Evolutionary conservation across 2,888 invertebrate genomes (phyloP), one percentile per base, ranked within the genome.

Genomic region (Rotaria sp.): DNA sequence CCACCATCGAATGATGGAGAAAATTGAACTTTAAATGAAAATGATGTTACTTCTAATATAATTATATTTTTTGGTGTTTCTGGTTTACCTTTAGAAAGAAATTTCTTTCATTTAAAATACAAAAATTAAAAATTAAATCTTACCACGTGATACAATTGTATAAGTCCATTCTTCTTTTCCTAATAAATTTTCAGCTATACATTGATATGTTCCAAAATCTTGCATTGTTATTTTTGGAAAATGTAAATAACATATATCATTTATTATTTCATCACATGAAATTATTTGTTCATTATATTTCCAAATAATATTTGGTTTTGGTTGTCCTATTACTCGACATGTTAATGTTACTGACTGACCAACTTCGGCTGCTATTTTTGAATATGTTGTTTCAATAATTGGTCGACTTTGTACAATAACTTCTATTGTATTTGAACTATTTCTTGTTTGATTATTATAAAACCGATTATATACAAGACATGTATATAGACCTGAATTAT

Each of bases 161-260:
- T 80, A 80, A 21, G 35, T 45, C 80, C 80, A 80, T 45, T 80
- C 80, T 80, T 80, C 80, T 80, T 80, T 45, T n/a, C 80, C 80
- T 24, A 80, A n/a, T 80, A 80, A 13, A 80, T 80, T 80, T 45
- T 80, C 80, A 1, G 80, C 80, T n/a, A 80, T 45, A 35, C 80
- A 80, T n/a, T 10, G 2, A 45, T 80, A 80, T 13, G 13, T 26
- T 26, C 80, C 80, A n/a, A 80, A 80, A 45, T 80, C 80, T 45
- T 80, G 7, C 0, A 10, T 45, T 24, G 45, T n/a, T 26, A 80
- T n/a, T 45, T 80, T 45, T 15, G 13, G 21, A 38, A 80, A 45
- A 38, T 45, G 38, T 26, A 80, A 45, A 45, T 45, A 45, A 45
- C 80, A 80, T n/a, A 24, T 45, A 21, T 80, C 80, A 26, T 80